Base-by-base conservation (phyloP, 92 coral and sea anemone species). In the Porites rus region DNA sequence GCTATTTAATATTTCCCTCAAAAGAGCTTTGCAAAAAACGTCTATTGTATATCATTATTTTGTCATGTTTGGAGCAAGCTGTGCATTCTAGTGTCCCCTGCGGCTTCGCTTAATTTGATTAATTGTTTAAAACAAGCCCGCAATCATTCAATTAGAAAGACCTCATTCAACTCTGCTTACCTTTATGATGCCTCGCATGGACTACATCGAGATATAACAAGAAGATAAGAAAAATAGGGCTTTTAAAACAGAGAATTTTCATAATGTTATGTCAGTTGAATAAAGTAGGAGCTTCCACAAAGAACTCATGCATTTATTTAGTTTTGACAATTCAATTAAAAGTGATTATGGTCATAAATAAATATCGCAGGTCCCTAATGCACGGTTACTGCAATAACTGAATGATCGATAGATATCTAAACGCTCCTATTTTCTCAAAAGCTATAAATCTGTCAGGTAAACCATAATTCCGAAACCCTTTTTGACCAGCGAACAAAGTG, bases 141-240 rank as follows among this genome's bases (percentile, higher is more conserved):
- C 64, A 52, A 67, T n/a, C 18, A 74, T 19, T 74, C 50, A 74
- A 74, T 74, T 14, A 74, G 14, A 74, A 10, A 46, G 20, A 20
- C 14, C 16, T 51, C 51, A 66, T 64, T 25, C 18, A 53, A 13
- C 19, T 62, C 1, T 65, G 10, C 13, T 43, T 38, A 59, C 77
- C 69, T 58, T 2, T n/a, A n/a, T 14, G 77, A 10, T 81, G 66
- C 69, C 70, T 58, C 7, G 86, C 10, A 52, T 69, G 69, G 13
- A 18, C 77, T 60, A 25, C 51, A 1, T 46, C 19, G 20, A 81
- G 3, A 9, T 19, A 12, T 1, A 72, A 64, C 16, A 70, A 18
- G 3, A 46, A 16, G 17, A 38, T 52, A 18, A 81, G 25, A 0
- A 81, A 31, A 12, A 38, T 3, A 10, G 60, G 52, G 50, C 8